Evolutionary conservation across 2,797 vertebrate genomes (phyloP), one percentile per base, ranked within the genome.

Genomic region (Sebastes matsubarae): DNA sequence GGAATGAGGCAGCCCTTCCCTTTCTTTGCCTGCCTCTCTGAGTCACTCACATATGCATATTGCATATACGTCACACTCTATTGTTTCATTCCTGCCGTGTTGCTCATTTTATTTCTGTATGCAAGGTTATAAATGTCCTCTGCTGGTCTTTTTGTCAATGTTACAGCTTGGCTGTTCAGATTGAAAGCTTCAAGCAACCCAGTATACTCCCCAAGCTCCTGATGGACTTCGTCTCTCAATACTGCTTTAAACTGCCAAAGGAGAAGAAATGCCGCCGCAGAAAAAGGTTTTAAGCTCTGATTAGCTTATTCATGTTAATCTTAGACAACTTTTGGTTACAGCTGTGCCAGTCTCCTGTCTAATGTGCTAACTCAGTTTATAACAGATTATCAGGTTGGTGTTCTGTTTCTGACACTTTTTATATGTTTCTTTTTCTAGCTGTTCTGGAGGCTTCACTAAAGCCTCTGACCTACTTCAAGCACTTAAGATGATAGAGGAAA

Each of bases 391-490:
- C 55, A 77, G 8, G 29, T 77, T 79, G 64, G 29, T 38, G 16
- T 81, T 81, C 22, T 79, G 68, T 68, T 69, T 75, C 69, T 87
- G 13, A 82, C 68, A 63, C 55, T 73, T 75, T 75, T 72, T 20
- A 6, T 58, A 3, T 83, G 59, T 81, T 79, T 87, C 30, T 86
- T 85, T 46, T 79, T 82, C 42, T 73, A 95, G 94, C 61, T 95
- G 94, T 87, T 85, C 83, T 69, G 77, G 72, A 76, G 80, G 87
- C 70, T 92, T 95, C 84, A 84, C 50, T 52, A 81, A 93, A 92
- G 91, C 91, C 61, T 89, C 81, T 88, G 92, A 92, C 83, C 90
- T 94, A 85, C 88, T 93, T 91, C 84, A 77, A 87, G 86, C 86
- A 68, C 88, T 95, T 75, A 92, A 87, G 86, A 92, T 92, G 85